phyloP scores from a whole-genome alignment of 2,797 vertebrate genomes.

The Oophaga sylvatica region DNA sequence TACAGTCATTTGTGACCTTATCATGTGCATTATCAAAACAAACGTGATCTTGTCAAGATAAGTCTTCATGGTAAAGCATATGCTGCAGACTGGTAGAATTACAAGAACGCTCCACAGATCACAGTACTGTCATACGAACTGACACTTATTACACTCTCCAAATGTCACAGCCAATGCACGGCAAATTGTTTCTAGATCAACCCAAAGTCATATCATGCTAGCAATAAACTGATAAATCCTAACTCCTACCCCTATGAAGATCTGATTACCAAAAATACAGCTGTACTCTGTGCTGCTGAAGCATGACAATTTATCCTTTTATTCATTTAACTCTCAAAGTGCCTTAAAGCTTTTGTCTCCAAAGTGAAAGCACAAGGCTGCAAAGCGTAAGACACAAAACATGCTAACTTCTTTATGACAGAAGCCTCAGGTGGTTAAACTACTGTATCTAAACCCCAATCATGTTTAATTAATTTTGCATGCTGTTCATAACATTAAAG shows the following conservation, averaged over 20 bases:
- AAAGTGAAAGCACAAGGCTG: background rate
- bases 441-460: too few relatives aligned
- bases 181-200: slow-evolving; percentile 61
- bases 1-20: slow-evolving; percentile 68
- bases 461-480: background rate
- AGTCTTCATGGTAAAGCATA: slow-evolving; percentile 54
- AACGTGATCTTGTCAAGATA: slow-evolving; percentile 62
- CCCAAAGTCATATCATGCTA: slow-evolving; percentile 56
- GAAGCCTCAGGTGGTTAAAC: background rate
- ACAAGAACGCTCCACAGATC: slow-evolving; percentile 56
- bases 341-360: background rate
- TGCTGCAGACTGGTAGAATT: slow-evolving; percentile 65
- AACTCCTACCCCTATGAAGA: slow-evolving; percentile 43
- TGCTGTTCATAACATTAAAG: background rate
- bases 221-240: slow-evolving; percentile 52
- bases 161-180: slow-evolving; percentile 58
- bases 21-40: slow-evolving; percentile 70
- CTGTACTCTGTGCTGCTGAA: slow-evolving; percentile 10
- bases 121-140: slow-evolving; percentile 63
- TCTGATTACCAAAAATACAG: slow-evolving; percentile 47
- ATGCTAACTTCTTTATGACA: background rate
- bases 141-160: slow-evolving; percentile 62
- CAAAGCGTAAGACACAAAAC: background rate
- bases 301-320: slow-evolving; percentile 16
- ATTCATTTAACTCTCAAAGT: slow-evolving; percentile 2